Conservation (phyloP, 2,113 vertebrate species). For the Saiga tatarica region DNA sequence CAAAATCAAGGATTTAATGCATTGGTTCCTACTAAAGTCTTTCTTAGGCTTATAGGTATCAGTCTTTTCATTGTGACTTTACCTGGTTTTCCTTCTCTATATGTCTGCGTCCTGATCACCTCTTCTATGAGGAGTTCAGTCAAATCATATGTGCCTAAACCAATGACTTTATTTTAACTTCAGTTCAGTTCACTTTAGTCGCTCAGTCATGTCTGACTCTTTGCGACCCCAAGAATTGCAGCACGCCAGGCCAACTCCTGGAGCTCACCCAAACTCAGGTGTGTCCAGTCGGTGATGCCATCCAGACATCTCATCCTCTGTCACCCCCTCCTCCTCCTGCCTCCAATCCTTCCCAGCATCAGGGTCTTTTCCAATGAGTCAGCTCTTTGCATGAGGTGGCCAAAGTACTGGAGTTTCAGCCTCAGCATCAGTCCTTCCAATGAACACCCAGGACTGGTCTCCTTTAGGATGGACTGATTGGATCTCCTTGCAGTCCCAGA, state of each 20-base stretch:
- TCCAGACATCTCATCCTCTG: too few relatives aligned
- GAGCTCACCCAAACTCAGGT: too few relatives aligned
- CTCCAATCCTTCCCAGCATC: too few relatives aligned
- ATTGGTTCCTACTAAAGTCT: background rate
- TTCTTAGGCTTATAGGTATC: background rate
- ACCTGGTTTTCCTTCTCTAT: background rate
- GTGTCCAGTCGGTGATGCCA: fast-evolving
- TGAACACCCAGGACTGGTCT: too few relatives aligned
- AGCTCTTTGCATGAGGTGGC: too few relatives aligned
- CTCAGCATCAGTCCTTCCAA: too few relatives aligned
- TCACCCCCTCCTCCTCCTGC: too few relatives aligned
- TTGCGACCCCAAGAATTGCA: fast-evolving
- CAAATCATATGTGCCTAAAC: background rate
- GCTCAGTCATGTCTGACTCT: fast-evolving
- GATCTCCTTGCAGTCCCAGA: too few relatives aligned
- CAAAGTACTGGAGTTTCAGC: too few relatives aligned
- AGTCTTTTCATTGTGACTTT: background rate
- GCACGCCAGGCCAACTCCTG: fast-evolving
- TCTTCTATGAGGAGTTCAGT: background rate
- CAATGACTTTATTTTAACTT: background rate
- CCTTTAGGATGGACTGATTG: too few relatives aligned
- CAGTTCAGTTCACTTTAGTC: too few relatives aligned
- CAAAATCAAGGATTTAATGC: background rate
- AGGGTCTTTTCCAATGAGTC: too few relatives aligned
- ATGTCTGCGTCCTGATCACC: background rate